phyloP scores from a whole-genome alignment of 2,797 vertebrate species.

The Miichthys miiuy region DNA sequence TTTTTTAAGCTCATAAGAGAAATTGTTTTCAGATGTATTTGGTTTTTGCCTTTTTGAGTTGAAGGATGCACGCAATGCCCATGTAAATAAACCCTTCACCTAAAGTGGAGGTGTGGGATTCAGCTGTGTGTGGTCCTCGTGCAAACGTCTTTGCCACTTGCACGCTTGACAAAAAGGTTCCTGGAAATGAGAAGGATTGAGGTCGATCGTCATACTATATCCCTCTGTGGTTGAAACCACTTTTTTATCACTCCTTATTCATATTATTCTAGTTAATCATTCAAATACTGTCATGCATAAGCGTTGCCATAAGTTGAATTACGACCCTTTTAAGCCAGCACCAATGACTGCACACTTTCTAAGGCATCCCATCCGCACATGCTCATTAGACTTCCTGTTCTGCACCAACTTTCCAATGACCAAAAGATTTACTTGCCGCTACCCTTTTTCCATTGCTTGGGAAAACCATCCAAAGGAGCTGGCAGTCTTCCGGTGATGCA shows the following conservation, averaged over 20 bases:
- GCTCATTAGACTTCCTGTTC: conserved; percentile 5
- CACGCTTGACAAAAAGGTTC: conserved; percentile 38
- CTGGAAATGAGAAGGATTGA: conserved; percentile 49
- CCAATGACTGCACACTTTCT: neutral
- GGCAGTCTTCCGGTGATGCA: conserved; percentile 16
- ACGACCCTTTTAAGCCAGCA: neutral
- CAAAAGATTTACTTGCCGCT: neutral
- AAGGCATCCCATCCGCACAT: neutral
- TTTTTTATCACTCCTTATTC: conserved; percentile 4
- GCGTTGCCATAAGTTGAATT: neutral
- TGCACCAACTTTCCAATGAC: conserved; percentile 17
- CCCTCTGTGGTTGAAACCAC: conserved; percentile 39
- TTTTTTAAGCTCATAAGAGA: conserved; percentile 8
- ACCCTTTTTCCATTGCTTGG: conserved; percentile 21
- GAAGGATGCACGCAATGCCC: conserved; percentile 41
- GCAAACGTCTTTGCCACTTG: conserved; percentile 35
- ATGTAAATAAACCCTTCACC: conserved; percentile 70
- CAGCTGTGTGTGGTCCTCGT: conserved; percentile 72
- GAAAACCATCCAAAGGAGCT: conserved; percentile 13
- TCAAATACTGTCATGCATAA: conserved; percentile 3
- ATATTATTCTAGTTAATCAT: conserved; percentile 15
- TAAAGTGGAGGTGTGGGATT: conserved; percentile 57
- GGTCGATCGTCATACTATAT: conserved; percentile 23
- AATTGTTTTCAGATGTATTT: conserved; percentile 62
- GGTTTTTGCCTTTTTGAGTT: conserved; percentile 30